Percentiles rank a stretch among this genome's conserved stretches.
These are phyloP conservation scores for Strigamia crassipes DNA, from an alignment of 2,888 invertebrate species.

Conservation along the genomic window DNA sequence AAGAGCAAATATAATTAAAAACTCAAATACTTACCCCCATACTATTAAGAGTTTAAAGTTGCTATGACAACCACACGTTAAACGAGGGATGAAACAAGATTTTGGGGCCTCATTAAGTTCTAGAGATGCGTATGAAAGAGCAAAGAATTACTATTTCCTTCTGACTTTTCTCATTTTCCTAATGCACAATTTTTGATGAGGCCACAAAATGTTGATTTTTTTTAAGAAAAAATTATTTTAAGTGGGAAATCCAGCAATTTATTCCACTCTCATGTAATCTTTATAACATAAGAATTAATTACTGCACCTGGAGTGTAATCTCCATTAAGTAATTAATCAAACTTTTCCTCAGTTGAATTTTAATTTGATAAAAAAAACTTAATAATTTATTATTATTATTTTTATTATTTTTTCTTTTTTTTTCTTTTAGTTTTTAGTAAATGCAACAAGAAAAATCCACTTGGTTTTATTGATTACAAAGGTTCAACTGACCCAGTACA, in stretches of 20 bases:
- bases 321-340: neutral
- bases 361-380: neutral
- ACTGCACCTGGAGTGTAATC: neutral
- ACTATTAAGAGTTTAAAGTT: neutral
- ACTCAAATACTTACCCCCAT: neutral
- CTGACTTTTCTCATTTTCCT: slow-evolving; percentile 29
- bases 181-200: slow-evolving; percentile 23
- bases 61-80: neutral
- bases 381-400: neutral
- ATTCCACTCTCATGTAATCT: neutral
- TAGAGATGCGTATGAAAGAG: neutral
- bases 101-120: neutral
- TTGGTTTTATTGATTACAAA: slow-evolving; percentile 20
- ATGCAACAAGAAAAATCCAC: neutral
- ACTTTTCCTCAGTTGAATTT: neutral
- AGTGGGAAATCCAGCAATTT: neutral
- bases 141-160: neutral
- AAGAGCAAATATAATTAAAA: slow-evolving; percentile 25
- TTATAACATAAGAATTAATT: neutral
- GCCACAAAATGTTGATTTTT: neutral
- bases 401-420: neutral
- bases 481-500: neutral
- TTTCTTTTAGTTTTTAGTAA: neutral
- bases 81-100: neutral
- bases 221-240: neutral